phyloP scores from a whole-genome alignment of 2,797 vertebrate species.

The Simalia tracyae region DNA sequence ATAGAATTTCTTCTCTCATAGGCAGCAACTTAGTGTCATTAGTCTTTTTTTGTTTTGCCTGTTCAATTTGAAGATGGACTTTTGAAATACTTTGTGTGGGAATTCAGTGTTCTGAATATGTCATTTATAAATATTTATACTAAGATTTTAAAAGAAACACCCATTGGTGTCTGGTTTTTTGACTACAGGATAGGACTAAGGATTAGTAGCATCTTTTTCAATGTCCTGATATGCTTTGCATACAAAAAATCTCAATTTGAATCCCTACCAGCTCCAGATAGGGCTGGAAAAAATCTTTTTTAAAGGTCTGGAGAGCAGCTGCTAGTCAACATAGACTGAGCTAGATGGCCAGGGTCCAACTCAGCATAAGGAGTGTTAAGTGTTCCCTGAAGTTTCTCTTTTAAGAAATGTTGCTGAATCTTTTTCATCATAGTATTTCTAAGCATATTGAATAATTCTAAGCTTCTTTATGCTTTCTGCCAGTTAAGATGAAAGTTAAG shows the following conservation, averaged over 20 bases:
- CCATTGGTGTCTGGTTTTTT: neutral
- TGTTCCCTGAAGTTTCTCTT: neutral
- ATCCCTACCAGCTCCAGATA: neutral
- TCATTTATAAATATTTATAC: neutral
- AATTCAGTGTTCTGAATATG: neutral
- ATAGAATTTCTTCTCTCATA: neutral
- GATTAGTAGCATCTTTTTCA: neutral
- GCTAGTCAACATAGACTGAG: neutral
- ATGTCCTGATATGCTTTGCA: neutral
- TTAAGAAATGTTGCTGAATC: neutral
- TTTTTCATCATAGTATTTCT: neutral
- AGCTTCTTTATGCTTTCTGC: neutral
- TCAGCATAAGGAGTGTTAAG: neutral
- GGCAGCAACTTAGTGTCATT: neutral
- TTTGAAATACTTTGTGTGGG: neutral
- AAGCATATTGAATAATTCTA: neutral
- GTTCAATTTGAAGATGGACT: neutral
- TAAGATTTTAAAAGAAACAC: neutral
- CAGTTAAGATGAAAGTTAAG: neutral
- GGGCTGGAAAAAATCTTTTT: neutral
- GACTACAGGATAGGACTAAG: neutral
- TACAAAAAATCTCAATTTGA: neutral
- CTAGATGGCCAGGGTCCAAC: neutral
- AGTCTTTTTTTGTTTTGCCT: neutral
- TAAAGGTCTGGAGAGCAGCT: neutral